Evolutionary conservation across 2,888 invertebrate species (phyloP), one percentile per base, ranked within the genome.

Genomic region (Heliconius aoede): DNA sequence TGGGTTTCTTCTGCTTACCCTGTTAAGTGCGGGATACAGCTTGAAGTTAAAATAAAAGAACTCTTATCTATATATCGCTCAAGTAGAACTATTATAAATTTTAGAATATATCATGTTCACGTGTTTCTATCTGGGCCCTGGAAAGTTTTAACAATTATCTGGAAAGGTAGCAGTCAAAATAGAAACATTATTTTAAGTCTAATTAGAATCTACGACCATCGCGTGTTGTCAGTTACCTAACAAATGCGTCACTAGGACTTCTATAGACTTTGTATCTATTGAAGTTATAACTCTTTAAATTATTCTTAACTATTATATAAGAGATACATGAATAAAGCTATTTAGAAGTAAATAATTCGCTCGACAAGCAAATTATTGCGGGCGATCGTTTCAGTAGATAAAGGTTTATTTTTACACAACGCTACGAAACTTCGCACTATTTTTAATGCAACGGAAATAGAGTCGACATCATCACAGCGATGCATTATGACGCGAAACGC

Each of bases 401-500:
- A 73, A 60, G 51, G 74, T 73, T 72, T 80, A 79, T 79, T 76
- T 78, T 72, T 77, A 80, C 72, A 77, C 76, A 69, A 76, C 79
- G 77, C 76, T 77, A 80, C 76, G 79, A 79, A 76, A 79, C 77
- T 73, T 69, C 64, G 40, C 62, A 74, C 76, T 79, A 79, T 76
- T 79, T 79, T 79, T 80, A 79, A 74, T 62, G 74, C 64, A 69
- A 62, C 81, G 15, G 71, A 79, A 77, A 78, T 82, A 82, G 80
- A 73, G 73, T 55, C 79, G 74, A 81, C 81, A 81, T 81, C 82
- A 81, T 78, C 72, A 46, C 51, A 51, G 72, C 74, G 77, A 74
- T 81, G 81, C 81, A 81, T 58, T 46, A 73, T 78, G 81, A 81
- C 80, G 80, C 79, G 74, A 73, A 72, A 60, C 72, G 74, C 55